These are phyloP conservation scores for Lucilia sericata DNA, from an alignment of 1,140 invertebrate species.

Conservation along the genomic window DNA sequence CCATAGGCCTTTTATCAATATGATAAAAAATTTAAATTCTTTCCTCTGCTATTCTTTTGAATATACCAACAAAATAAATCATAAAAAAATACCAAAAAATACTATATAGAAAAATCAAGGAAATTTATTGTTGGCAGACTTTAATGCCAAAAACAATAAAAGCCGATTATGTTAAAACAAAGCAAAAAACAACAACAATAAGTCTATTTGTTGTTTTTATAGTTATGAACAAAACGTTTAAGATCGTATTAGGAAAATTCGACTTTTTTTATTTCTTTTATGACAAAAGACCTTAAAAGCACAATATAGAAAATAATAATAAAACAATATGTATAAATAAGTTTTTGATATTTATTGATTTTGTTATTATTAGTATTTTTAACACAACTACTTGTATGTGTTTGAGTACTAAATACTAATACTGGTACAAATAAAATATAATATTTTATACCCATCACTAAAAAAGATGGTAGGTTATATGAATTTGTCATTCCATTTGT, in stretches of 20 bases:
- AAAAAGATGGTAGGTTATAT: no score
- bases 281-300: not conserved
- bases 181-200: not conserved
- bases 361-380: not conserved
- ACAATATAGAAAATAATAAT: not conserved
- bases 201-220: not conserved
- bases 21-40: not conserved
- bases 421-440: no score
- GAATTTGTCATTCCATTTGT: no score
- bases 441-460: no score
- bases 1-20: not conserved
- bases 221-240: conserved; percentile 1
- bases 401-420: no score
- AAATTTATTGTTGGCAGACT: not conserved
- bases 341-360: conserved; percentile 8
- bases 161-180: not conserved
- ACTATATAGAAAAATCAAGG: not conserved
- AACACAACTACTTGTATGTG: no score
- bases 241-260: not conserved
- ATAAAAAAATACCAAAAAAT: not conserved
- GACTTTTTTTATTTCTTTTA: no score
- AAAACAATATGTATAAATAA: not conserved
- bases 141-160: conserved; percentile 2
- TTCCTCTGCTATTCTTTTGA: not conserved
- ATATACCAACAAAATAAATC: not conserved